phyloP scores from a whole-genome alignment of 2,113 vertebrate species.

The Gadus chalcogrammus region DNA sequence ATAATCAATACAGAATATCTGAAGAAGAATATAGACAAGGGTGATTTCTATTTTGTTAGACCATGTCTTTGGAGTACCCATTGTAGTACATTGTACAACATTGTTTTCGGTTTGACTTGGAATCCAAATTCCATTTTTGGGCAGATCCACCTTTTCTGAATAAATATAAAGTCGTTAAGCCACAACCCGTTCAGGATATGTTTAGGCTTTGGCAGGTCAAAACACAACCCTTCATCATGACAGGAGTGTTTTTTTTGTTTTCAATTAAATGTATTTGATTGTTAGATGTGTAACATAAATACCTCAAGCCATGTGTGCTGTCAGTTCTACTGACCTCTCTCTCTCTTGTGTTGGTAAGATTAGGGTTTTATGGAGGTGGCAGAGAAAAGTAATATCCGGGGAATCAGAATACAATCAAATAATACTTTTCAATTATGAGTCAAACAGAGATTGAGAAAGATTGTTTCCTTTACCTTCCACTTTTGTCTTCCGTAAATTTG shows the following conservation, averaged over 20 bases:
- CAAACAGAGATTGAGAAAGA: constrained; percentile 41
- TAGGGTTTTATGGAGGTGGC: constrained; percentile 1
- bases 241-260: constrained; percentile 28
- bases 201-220: too few species aligned
- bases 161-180: constrained; percentile 45
- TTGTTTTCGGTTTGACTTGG: too few species aligned
- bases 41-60: constrained; percentile 33
- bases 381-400: too few species aligned
- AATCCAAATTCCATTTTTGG: constrained; percentile 29
- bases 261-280: too few species aligned
- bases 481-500: constrained; percentile 7
- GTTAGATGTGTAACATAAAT: too few species aligned
- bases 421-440: constrained; percentile 47
- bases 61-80: constrained; percentile 24
- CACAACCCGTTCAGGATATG: constrained; percentile 18
- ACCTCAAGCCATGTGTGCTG: too few species aligned
- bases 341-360: too few species aligned
- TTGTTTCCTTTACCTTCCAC: constrained; percentile 1
- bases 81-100: too few species aligned
- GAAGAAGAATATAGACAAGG: constrained; percentile 34
- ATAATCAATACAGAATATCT: constrained; percentile 50
- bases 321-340: too few species aligned
- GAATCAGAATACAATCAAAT: too few species aligned
- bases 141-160: constrained; percentile 15
- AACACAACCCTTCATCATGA: background rate